Evolutionary conservation across 2,113 vertebrate genomes (phyloP).

Genomic region (Plotosus lineatus): DNA sequence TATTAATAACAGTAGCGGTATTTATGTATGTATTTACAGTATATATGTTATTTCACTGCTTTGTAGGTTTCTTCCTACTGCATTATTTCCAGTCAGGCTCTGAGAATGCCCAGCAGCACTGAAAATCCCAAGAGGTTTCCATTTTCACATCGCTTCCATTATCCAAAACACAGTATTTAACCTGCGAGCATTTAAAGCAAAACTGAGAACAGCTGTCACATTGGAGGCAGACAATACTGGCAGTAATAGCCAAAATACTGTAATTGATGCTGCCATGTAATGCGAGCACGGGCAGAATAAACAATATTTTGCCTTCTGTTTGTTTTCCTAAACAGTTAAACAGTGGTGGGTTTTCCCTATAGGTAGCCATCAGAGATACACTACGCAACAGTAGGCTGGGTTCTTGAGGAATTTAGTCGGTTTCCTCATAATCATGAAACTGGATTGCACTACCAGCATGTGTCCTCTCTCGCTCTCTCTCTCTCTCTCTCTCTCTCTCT

Average conservation of each 20-base stretch:
- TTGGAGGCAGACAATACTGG: conserved; percentile 56
- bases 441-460: conserved; percentile 52
- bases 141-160: conserved; percentile 58
- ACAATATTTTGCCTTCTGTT: conserved; percentile 46
- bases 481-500: conserved; percentile 18
- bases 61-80: conserved; percentile 60
- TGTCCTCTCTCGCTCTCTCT: conserved; percentile 38
- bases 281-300: conserved; percentile 47
- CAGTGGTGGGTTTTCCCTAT: conserved; percentile 49
- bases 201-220: conserved; percentile 62
- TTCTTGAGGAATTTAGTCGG: conserved; percentile 28
- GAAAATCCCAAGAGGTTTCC: conserved; percentile 66
- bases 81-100: conserved; percentile 86
- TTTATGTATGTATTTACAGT: conserved; percentile 36
- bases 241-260: conserved; percentile 55
- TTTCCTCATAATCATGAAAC: conserved; percentile 42
- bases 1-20: too few species aligned
- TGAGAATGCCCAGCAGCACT: conserved; percentile 79
- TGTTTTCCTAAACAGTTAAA: conserved; percentile 45
- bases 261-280: conserved; percentile 55
- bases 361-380: conserved; percentile 31
- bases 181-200: conserved; percentile 61
- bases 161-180: conserved; percentile 65
- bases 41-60: conserved; percentile 17
- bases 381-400: conserved; percentile 1